Conservation (phyloP, 2,888 invertebrate genomes). For the Anticlea derivata region DNA sequence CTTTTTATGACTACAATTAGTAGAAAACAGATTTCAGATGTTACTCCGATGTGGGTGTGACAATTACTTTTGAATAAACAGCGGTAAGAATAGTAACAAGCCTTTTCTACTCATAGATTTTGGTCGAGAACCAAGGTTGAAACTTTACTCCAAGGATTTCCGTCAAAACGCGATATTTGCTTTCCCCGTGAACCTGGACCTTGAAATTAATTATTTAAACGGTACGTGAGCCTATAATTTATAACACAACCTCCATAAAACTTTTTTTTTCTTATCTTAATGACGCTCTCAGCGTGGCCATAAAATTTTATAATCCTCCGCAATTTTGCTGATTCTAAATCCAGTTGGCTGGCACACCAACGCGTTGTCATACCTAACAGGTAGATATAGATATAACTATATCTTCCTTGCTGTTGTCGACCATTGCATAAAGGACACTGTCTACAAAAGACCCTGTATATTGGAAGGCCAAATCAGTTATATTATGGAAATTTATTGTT, state of each 20-base stretch:
- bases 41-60: no score
- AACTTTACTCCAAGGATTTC: slow-evolving; percentile 1
- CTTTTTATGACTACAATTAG: no score
- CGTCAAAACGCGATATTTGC: slow-evolving; percentile 16
- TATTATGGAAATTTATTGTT: no score
- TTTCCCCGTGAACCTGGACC: slow-evolving; percentile 3
- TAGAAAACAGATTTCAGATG: no score
- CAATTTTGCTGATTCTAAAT: slow-evolving; percentile 16
- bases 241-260: slow-evolving; percentile 18
- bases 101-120: no score
- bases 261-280: slow-evolving; percentile 25
- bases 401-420: no score
- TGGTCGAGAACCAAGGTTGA: background rate
- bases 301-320: slow-evolving; percentile 13
- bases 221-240: slow-evolving; percentile 20
- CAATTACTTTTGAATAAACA: no score
- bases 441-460: no score
- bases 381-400: no score
- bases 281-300: slow-evolving; percentile 9
- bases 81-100: no score
- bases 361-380: background rate
- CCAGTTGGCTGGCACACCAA: background rate
- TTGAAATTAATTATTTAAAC: slow-evolving; percentile 24
- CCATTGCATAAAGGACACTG: no score
- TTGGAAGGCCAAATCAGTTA: no score